A percentile compares a stretch with the other conserved stretches of the same genome.
These are phyloP conservation scores for Eulemur macaco DNA, from an alignment of 2,113 vertebrate genomes.

Conservation along the genomic window DNA sequence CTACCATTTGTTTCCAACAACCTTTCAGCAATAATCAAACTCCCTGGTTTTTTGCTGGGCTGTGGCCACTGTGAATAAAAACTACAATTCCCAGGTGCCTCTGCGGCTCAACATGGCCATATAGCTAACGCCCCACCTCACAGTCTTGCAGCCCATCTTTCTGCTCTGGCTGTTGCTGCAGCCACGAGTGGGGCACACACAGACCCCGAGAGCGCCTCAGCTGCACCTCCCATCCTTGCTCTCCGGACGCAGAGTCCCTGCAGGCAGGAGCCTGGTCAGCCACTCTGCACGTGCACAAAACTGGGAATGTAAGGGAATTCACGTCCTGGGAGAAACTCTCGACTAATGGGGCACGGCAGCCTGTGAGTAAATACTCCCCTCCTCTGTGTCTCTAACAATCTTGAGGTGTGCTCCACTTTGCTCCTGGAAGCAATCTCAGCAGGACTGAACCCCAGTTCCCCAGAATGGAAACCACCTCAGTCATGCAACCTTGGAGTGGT, in stretches of 20 bases:
- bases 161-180: background rate
- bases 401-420: too few species aligned
- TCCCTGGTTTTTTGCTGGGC: background rate
- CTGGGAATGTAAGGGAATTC: too few species aligned
- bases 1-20: background rate
- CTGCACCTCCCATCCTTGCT: rapidly evolving
- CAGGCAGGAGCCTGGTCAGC: background rate
- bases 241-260: background rate
- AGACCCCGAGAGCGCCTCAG: rapidly evolving
- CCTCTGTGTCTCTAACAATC: background rate
- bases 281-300: background rate
- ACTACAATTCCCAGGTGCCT: conserved; percentile 14
- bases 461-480: background rate
- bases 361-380: background rate
- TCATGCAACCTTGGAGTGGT: too few species aligned
- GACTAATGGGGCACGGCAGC: rapidly evolving
- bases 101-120: background rate
- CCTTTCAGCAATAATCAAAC: background rate
- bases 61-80: background rate
- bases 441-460: background rate
- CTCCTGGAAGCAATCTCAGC: background rate
- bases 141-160: background rate
- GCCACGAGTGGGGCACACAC: background rate
- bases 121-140: background rate
- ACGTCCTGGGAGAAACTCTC: background rate